phyloP scores from a whole-genome alignment of 2,113 vertebrate species.

The Laticauda colubrina region DNA sequence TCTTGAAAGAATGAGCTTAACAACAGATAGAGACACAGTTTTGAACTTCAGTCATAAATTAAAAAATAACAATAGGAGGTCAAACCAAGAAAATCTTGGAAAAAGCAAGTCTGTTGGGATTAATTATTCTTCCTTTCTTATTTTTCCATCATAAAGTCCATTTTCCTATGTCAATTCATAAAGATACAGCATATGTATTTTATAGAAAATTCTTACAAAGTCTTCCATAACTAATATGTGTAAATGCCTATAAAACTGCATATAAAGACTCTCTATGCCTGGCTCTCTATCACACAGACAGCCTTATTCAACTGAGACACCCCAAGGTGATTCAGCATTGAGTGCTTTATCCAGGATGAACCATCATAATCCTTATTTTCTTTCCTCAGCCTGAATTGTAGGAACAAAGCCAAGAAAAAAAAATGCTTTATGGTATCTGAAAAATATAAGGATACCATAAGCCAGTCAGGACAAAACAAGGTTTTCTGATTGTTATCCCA shows the following conservation, averaged over 20 bases:
- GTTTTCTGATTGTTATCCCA: background rate
- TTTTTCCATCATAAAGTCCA: background rate
- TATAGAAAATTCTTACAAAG: background rate
- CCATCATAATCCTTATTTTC: background rate
- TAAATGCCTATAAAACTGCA: background rate
- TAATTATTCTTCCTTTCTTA: background rate
- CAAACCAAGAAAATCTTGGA: background rate
- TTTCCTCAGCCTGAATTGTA: background rate
- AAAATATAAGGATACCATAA: background rate
- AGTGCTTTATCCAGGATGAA: background rate
- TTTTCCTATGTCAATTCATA: background rate
- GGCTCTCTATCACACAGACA: background rate
- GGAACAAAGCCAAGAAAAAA: background rate
- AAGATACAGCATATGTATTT: background rate
- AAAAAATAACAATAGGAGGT: background rate
- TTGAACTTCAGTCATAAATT: background rate
- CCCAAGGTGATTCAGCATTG: background rate
- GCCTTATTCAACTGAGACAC: background rate
- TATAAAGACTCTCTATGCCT: background rate
- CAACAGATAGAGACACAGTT: background rate
- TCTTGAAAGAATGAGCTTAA: background rate
- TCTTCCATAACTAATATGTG: background rate
- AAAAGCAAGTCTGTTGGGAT: background rate
- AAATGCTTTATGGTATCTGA: background rate
- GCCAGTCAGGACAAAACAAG: background rate